These are phyloP conservation scores for Coranthus polyacanthus DNA, from an alignment of 2,797 vertebrate species.

Conservation along the genomic window DNA sequence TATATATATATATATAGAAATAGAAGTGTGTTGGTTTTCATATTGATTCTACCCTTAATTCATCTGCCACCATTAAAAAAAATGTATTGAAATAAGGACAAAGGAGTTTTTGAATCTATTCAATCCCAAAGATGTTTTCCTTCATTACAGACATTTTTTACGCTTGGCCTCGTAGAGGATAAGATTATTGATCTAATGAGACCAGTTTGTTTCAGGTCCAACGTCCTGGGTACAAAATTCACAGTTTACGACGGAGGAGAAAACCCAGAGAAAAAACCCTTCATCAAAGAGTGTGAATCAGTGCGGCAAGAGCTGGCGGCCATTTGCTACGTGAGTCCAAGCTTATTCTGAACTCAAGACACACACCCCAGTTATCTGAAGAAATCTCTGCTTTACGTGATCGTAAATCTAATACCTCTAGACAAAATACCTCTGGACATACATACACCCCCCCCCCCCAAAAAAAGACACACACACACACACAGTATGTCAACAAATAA, in stretches of 20 bases:
- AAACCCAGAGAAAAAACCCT: slow-evolving; percentile 89
- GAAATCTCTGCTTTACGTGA: no score
- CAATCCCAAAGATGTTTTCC: not conserved
- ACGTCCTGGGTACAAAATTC: slow-evolving; percentile 91
- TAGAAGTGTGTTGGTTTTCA: no score
- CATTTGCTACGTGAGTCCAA: slow-evolving; percentile 89
- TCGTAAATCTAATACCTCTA: no score
- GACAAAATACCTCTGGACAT: no score
- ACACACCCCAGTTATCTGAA: no score
- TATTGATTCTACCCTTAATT: no score
- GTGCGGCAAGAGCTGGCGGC: slow-evolving; percentile 90
- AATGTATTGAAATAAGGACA: no score
- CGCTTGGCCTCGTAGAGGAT: not conserved
- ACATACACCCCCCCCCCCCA: no score
- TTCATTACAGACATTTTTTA: slow-evolving; percentile 5
- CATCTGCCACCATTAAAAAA: no score
- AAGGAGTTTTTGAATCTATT: no score
- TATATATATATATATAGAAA: no score
- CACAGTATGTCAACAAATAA: not conserved
- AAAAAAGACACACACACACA: not conserved
- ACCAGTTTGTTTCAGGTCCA: slow-evolving; percentile 83
- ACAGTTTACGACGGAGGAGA: slow-evolving; percentile 90
- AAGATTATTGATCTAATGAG: not conserved
- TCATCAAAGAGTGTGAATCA: slow-evolving; percentile 83
- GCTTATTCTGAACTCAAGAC: not conserved